Base-by-base conservation (phyloP, 2,888 invertebrate genomes). In the Rhagophthalmus giganteus region DNA sequence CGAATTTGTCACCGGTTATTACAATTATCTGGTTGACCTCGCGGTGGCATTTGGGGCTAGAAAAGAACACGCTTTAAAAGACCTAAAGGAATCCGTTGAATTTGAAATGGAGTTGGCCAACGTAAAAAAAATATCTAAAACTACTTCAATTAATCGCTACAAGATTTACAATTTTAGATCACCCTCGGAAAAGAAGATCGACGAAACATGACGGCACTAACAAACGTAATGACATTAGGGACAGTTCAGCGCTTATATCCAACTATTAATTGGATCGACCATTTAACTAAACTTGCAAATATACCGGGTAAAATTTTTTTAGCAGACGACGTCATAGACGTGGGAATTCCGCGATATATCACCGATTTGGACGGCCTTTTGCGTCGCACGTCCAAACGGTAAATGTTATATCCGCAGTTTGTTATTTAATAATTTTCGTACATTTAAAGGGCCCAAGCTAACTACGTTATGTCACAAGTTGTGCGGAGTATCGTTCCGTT, bases 61-160 rank as follows among this genome's bases (percentile, higher is more conserved):
- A 14, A 81, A 80, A 55, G 70, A 76, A 0, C 72, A 75, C 2
- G 94, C 94, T 0, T 75, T 80, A 56, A 72, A 74, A 5, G 90
- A 94, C 62, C 80, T 96, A 47, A 81, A 76, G 34, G 85, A 89
- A 37, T 89, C 94, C 0, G 76, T 97, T 11, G 79, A 87, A 52
- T 94, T 97, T 66, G 96, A 96, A 79, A 92, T 90, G 56, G 79
- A 84, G 61, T 79, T 97, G 44, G 95, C 96, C 20, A 94, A 94
- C 72, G 95, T 96, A 78, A 85, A 86, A 79, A 49, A 34, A 31
- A n/a, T n/a, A n/a, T n/a, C n/a, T n/a, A n/a, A n/a, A n/a, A n/a
- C n/a, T 9, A 6, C 25, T 14, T 32, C 12, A 30, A 16, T 9
- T 12, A 16, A 24, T 9, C 1, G 9, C 6, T 4, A 5, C 24